A percentile compares a stretch with the other conserved stretches of the same genome.
Evolutionary conservation across 2,797 vertebrate genomes (phyloP).

Genomic region (Muscicapa comitata): DNA sequence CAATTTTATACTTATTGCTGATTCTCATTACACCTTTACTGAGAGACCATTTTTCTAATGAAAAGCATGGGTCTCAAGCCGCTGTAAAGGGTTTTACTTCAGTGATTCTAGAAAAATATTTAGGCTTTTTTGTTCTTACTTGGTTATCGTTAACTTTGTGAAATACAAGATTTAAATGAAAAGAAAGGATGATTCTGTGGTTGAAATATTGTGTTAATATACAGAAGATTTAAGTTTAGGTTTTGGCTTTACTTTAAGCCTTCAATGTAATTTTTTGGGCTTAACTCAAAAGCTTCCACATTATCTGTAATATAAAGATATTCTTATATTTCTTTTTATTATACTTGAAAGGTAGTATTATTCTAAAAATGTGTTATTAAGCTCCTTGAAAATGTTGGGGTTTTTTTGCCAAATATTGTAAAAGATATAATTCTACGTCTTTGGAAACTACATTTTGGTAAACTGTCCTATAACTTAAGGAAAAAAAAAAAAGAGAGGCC

Average conservation of each 20-base stretch:
- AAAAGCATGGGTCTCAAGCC: not conserved
- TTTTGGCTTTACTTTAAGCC: not conserved
- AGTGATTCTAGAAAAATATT: not conserved
- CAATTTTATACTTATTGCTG: not conserved
- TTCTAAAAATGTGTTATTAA: not conserved
- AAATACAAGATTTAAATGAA: not conserved
- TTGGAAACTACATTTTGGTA: not conserved
- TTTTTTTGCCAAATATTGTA: not conserved
- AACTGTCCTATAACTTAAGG: not conserved
- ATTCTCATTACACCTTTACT: not conserved
- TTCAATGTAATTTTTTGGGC: not conserved
- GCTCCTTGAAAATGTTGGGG: not conserved
- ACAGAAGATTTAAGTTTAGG: not conserved
- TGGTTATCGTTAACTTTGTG: not conserved
- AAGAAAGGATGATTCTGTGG: not conserved
- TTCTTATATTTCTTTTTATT: not conserved
- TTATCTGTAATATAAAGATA: not conserved
- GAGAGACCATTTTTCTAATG: not conserved
- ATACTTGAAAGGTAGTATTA: not conserved
- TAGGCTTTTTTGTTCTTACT: not conserved
- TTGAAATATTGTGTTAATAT: not conserved
- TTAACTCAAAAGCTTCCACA: not conserved
- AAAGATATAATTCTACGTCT: not conserved
- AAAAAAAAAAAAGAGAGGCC: not conserved
- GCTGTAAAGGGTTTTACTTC: not conserved